These are phyloP conservation scores for Acanthisitta chloris DNA, from an alignment of 2,113 vertebrate species.

Conservation along the genomic window DNA sequence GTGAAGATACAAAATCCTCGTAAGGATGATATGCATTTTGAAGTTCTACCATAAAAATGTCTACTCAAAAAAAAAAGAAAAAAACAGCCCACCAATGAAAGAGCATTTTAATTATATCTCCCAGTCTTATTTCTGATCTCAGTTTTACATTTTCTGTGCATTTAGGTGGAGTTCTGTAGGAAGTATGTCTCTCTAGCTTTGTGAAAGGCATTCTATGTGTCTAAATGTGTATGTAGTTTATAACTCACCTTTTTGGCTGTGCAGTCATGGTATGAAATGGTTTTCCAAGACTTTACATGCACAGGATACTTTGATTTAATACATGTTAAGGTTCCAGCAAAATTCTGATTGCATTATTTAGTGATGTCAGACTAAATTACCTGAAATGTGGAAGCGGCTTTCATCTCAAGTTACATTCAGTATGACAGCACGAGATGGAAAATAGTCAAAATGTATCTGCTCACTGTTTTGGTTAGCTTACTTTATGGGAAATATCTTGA, in stretches of 20 bases:
- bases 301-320: conserved; percentile 75
- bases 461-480: conserved; percentile 73
- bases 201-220: background rate
- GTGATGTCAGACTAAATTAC: conserved; percentile 79
- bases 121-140: background rate
- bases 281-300: conserved; percentile 26
- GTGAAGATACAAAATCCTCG: conserved; percentile 98
- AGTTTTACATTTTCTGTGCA: background rate
- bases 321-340: conserved; percentile 73
- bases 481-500: conserved; percentile 18
- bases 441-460: conserved; percentile 24
- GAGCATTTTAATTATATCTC: background rate
- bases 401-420: conserved; percentile 75
- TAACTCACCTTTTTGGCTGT: background rate
- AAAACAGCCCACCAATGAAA: background rate
- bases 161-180: background rate
- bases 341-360: conserved; percentile 81
- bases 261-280: background rate
- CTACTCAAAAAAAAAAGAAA: background rate
- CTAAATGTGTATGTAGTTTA: background rate
- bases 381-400: conserved; percentile 71
- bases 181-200: background rate
- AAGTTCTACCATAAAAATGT: background rate
- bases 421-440: conserved; percentile 39
- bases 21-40: conserved; percentile 72